Evolutionary conservation across 2,888 invertebrate species (phyloP).

Genomic region (Seira ritae): DNA sequence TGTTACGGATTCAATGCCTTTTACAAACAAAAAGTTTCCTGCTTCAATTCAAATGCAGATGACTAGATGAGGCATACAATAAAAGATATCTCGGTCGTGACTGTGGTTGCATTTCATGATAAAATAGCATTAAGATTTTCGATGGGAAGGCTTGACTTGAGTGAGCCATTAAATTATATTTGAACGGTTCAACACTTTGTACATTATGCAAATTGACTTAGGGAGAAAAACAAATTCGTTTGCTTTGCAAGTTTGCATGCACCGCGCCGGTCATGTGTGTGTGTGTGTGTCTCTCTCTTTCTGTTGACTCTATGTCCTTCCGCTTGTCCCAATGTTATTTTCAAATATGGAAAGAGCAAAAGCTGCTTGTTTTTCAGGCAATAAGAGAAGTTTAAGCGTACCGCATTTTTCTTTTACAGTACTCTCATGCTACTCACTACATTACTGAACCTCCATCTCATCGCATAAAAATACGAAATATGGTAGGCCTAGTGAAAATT

Average conservation of each 20-base stretch:
- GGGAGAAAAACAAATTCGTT: neutral
- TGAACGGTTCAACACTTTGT: neutral
- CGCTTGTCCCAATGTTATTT: too few species aligned
- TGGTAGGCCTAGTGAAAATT: neutral
- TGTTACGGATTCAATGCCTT: too few species aligned
- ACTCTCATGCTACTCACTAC: neutral
- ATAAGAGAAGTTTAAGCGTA: neutral
- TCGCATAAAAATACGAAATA: neutral
- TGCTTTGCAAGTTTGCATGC: neutral
- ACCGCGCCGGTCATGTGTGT: neutral
- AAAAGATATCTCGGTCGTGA: too few species aligned
- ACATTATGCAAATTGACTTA: neutral
- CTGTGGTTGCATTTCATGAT: too few species aligned
- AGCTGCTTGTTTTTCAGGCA: too few species aligned
- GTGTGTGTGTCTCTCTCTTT: too few species aligned
- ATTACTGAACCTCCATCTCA: neutral
- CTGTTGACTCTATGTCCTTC: neutral
- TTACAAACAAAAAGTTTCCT: too few species aligned
- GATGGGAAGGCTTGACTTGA: neutral
- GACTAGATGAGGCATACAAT: too few species aligned
- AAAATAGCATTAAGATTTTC: neutral
- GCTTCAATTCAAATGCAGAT: too few species aligned
- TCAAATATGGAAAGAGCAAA: too few species aligned
- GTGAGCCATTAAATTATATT: neutral
- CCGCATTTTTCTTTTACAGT: neutral